These are phyloP conservation scores for Chromis chromis DNA, from an alignment of 2,797 vertebrate genomes.

Conservation along the genomic window DNA sequence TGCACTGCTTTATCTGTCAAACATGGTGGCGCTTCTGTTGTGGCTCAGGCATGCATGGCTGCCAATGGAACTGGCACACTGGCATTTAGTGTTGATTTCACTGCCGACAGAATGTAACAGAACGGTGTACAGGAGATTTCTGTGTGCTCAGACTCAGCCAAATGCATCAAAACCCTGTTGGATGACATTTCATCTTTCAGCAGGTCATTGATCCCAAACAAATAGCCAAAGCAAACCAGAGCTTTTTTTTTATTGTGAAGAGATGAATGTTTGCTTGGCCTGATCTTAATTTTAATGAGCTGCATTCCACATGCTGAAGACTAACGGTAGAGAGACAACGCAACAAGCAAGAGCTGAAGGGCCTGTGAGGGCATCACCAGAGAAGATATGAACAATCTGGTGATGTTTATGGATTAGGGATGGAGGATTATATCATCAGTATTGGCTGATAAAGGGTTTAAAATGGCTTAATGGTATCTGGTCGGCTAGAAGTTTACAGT, in stretches of 20 bases:
- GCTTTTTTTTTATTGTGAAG: background rate
- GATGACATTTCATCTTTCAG: background rate
- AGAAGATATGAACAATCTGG: background rate
- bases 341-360: background rate
- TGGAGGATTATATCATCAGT: too few species aligned
- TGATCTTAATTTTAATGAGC: background rate
- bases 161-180: constrained; percentile 1
- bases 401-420: background rate
- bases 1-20: constrained; percentile 6
- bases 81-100: constrained; percentile 5
- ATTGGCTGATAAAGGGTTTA: too few species aligned
- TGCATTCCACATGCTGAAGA: background rate
- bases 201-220: background rate
- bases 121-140: constrained; percentile 4
- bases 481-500: too few species aligned
- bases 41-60: constrained; percentile 1
- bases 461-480: too few species aligned
- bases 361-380: background rate
- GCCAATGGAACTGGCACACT: constrained; percentile 10
- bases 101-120: constrained; percentile 9
- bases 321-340: background rate
- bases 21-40: constrained; percentile 3
- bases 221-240: background rate
- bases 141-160: background rate
- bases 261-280: background rate